These are phyloP conservation scores for Actinia equina DNA, from an alignment of 64 coral and sea anemone genomes.

Conservation along the genomic window DNA sequence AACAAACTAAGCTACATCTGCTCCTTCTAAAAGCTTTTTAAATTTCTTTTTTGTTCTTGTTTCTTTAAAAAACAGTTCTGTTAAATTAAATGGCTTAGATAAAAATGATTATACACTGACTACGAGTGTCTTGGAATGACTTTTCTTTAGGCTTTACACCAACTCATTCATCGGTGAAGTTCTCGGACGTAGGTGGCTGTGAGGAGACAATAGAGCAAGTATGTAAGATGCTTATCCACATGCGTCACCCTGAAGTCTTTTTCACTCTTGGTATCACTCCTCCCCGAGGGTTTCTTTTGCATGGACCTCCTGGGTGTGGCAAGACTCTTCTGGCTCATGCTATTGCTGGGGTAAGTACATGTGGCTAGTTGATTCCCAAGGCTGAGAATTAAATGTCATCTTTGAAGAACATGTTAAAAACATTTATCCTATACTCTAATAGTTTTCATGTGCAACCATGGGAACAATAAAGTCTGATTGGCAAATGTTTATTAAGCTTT, in stretches of 20 bases:
- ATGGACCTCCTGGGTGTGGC: slow-evolving; percentile 97
- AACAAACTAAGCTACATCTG: too few relatives aligned
- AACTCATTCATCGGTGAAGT: slow-evolving; percentile 62
- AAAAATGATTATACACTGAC: neutral
- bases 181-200: slow-evolving; percentile 91
- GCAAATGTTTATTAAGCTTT: too few relatives aligned
- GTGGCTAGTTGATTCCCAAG: too few relatives aligned
- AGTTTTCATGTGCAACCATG: too few relatives aligned
- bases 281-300: slow-evolving; percentile 90
- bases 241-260: slow-evolving; percentile 95
- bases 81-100: too few relatives aligned
- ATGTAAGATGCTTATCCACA: slow-evolving; percentile 86
- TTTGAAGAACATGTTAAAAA: too few relatives aligned
- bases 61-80: too few relatives aligned
- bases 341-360: slow-evolving; percentile 78
- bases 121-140: neutral
- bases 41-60: too few relatives aligned
- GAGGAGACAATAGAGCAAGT: slow-evolving; percentile 80
- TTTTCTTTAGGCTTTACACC: slow-evolving; percentile 54
- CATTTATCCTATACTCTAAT: too few relatives aligned
- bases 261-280: slow-evolving; percentile 79
- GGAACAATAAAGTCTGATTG: too few relatives aligned
- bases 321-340: slow-evolving; percentile 95
- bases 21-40: too few relatives aligned
- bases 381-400: too few relatives aligned